phyloP scores from a whole-genome alignment of 1,140 invertebrate genomes.

The Littorina saxatilis region DNA sequence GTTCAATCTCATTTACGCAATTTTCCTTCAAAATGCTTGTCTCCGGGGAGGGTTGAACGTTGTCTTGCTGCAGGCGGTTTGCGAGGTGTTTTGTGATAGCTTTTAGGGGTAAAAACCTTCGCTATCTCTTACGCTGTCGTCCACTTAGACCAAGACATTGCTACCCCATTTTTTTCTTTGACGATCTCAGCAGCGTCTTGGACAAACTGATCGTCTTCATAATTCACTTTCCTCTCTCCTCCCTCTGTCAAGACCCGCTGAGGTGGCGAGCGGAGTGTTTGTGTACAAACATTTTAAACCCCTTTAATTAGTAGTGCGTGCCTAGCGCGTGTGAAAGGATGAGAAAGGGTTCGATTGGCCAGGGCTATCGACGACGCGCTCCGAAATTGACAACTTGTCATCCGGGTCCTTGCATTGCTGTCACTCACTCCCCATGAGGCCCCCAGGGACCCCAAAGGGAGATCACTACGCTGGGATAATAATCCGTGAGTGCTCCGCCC shows the following conservation, averaged over 20 bases:
- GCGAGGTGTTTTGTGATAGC: no score
- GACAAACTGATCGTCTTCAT: not conserved
- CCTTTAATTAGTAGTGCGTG: slow-evolving; percentile 40
- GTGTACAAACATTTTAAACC: slow-evolving; percentile 41
- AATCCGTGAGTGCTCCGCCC: slow-evolving; percentile 35
- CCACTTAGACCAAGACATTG: no score
- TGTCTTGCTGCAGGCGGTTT: no score
- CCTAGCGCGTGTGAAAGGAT: slow-evolving; percentile 27
- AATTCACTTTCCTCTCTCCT: slow-evolving; percentile 9
- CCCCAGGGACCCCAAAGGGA: slow-evolving; percentile 10
- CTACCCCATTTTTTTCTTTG: not conserved
- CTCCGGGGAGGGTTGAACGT: no score
- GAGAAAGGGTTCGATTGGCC: slow-evolving; percentile 16
- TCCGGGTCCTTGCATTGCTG: slow-evolving; percentile 32
- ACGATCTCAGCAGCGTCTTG: not conserved
- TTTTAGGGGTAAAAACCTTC: no score
- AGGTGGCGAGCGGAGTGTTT: slow-evolving; percentile 16
- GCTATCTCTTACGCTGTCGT: no score
- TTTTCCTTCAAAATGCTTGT: no score
- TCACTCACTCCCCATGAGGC: slow-evolving; percentile 29
- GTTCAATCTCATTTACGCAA: no score
- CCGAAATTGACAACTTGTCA: slow-evolving; percentile 39
- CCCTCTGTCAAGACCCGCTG: not conserved
- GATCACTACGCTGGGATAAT: slow-evolving; percentile 31
- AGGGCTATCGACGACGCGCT: slow-evolving; percentile 20